Base-by-base conservation (phyloP, 1,140 invertebrate genomes). In the Hydropsyche tenuis region DNA sequence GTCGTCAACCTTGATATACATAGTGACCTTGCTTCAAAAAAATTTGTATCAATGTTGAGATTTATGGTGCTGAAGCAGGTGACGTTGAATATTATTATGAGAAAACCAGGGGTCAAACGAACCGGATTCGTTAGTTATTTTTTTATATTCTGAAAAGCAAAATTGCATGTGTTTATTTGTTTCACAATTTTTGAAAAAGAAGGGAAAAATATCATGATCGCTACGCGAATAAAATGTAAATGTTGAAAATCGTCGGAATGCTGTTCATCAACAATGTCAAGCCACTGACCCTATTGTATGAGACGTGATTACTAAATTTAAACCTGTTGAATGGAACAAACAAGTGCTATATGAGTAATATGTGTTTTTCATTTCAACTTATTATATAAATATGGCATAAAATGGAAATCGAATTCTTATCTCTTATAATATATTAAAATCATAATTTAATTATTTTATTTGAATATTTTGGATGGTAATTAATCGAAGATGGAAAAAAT, bases 231-330 rank as follows among this genome's bases (percentile, higher is more conserved):
- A 48, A 43, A 42, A 45, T 45, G 27, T 65, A 18, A 70, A 70
- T 56, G 23, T 56, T 4, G 51, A 16, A 70, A 70, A 56, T 70
- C 20, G 22, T 30, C 16, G 68, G 68, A 70, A 70, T 70, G 68
- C 37, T 42, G 66, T 53, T 23, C 48, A 42, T 22, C 48, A 43
- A 37, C 68, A 70, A 56, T 70, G 68, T 70, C 68, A 56, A 37
- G 68, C 27, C 68, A 70, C 22, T 56, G 51, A 70, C 68, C 68
- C 43, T 56, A 56, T 70, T 56, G 51, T 70, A 70, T 27, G 18
- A 16, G 22, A 56, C 11, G 20, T 3, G 56, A 25, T 60, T 60
- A 25, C 11, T 60, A 25, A 60, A 25, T 25, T 48, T 48, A 48
- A n/a, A 48, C 9, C 30, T 14, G 45, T 48, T 48, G 16, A 48